Evolutionary conservation across 2,113 vertebrate species (phyloP).

Genomic region (Mus pahari): DNA sequence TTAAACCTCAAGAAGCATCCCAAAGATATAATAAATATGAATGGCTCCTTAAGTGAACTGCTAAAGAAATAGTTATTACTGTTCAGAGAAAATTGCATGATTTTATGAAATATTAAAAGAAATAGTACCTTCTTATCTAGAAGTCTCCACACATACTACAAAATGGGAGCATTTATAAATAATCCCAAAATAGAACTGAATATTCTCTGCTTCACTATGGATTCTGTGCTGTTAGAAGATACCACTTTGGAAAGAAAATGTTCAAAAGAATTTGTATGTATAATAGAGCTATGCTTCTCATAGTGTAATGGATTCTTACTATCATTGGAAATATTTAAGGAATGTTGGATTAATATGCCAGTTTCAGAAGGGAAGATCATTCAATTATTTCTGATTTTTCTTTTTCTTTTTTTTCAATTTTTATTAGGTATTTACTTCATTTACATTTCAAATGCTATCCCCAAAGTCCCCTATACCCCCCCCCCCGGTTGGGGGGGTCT

Average conservation of each 20-base stretch:
- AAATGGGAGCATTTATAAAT: neutral
- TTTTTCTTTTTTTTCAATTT: too few species aligned
- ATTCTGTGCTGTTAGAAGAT: neutral
- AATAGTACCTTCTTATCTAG: neutral
- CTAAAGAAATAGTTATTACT: neutral
- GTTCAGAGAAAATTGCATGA: neutral
- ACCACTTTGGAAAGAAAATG: neutral
- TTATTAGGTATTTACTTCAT: too few species aligned
- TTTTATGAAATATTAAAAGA: constrained; percentile 36
- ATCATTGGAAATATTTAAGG: neutral
- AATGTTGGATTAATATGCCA: neutral
- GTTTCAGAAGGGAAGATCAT: neutral
- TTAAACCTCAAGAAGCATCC: neutral
- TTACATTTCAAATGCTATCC: too few species aligned
- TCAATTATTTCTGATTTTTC: neutral
- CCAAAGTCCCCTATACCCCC: too few species aligned
- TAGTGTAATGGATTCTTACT: neutral
- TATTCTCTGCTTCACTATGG: neutral
- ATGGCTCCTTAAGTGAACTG: neutral
- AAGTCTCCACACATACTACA: neutral
- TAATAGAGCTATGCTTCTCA: neutral
- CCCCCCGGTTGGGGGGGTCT: too few species aligned
- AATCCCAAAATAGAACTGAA: neutral
- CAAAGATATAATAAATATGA: neutral
- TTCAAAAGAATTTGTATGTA: neutral